phyloP scores from a whole-genome alignment of 2,113 vertebrate species.

The Delphinus delphis region DNA sequence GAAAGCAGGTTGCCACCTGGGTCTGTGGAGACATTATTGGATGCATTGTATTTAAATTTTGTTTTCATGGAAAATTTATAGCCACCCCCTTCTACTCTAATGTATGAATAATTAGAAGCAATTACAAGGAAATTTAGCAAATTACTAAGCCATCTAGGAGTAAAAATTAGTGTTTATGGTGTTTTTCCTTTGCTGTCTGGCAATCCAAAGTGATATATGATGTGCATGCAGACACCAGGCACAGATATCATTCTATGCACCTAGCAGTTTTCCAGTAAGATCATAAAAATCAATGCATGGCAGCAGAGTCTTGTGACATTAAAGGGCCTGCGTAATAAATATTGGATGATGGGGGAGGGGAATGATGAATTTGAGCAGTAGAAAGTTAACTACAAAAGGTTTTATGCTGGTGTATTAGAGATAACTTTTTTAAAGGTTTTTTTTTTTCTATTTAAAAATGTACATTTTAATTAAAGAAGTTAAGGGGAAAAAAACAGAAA shows the following conservation, averaged over 20 bases:
- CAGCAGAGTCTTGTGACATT: slow-evolving; percentile 50
- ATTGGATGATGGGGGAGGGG: slow-evolving; percentile 24
- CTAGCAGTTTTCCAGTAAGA: slow-evolving; percentile 58
- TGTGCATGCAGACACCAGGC: not conserved
- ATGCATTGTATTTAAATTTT: slow-evolving; percentile 75
- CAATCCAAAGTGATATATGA: slow-evolving; percentile 57
- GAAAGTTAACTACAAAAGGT: slow-evolving; percentile 45
- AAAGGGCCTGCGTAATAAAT: slow-evolving; percentile 64
- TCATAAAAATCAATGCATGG: slow-evolving; percentile 57
- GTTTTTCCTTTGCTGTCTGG: slow-evolving; percentile 66
- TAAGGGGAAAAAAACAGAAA: not conserved
- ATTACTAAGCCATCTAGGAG: slow-evolving; percentile 67
- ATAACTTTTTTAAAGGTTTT: slow-evolving; percentile 24
- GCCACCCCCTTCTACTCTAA: slow-evolving; percentile 64
- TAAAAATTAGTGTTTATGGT: slow-evolving; percentile 54
- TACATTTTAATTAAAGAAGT: slow-evolving; percentile 44
- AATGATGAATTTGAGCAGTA: slow-evolving; percentile 32
- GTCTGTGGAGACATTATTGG: slow-evolving; percentile 48
- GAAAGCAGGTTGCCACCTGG: slow-evolving; percentile 55
- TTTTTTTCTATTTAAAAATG: slow-evolving; percentile 39
- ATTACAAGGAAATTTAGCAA: slow-evolving; percentile 78
- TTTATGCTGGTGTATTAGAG: slow-evolving; percentile 32
- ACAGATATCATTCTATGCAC: slow-evolving; percentile 37
- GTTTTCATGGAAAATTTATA: slow-evolving; percentile 74
- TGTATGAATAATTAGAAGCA: slow-evolving; percentile 74